phyloP scores from a whole-genome alignment of 2,113 vertebrate species.

The Myotis yumanensis region DNA sequence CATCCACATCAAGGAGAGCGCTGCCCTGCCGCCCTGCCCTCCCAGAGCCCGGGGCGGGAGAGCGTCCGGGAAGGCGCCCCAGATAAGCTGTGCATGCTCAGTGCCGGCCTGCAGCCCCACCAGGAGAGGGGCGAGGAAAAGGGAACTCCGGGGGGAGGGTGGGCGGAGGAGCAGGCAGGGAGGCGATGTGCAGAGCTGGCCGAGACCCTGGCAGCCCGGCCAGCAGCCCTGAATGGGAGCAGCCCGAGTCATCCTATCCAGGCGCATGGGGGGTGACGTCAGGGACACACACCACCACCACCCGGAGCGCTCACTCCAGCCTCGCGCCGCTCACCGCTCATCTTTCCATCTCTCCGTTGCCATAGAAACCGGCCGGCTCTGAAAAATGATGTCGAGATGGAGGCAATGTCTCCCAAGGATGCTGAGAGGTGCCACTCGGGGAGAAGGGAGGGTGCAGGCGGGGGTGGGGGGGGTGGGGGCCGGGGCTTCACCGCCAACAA shows the following conservation, averaged over 20 bases:
- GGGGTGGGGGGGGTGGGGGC: neutral
- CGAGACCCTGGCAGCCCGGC: constrained; percentile 58
- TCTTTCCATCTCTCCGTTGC: constrained; percentile 89
- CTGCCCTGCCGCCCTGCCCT: constrained; percentile 83
- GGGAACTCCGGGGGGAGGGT: neutral
- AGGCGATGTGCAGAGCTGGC: constrained; percentile 68
- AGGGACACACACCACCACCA: constrained; percentile 86
- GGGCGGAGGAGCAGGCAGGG: constrained; percentile 17
- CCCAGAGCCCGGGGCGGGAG: constrained; percentile 52
- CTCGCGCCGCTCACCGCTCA: constrained; percentile 77
- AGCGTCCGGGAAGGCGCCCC: constrained; percentile 42
- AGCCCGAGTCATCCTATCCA: constrained; percentile 86
- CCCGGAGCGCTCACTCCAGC: constrained; percentile 77
- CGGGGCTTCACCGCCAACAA: neutral
- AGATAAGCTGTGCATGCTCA: constrained; percentile 80
- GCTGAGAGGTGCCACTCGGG: constrained; percentile 22
- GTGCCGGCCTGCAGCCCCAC: constrained; percentile 6
- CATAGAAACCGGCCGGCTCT: constrained; percentile 88
- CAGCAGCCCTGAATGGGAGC: constrained; percentile 83
- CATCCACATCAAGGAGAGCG: constrained; percentile 85
- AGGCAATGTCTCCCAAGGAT: constrained; percentile 78
- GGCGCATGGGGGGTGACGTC: constrained; percentile 77
- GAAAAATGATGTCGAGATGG: constrained; percentile 79
- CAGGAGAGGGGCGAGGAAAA: neutral
- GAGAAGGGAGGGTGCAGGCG: neutral